These are phyloP conservation scores for Xiphophorus maculatus DNA, from an alignment of 2,113 vertebrate species.

Conservation along the genomic window DNA sequence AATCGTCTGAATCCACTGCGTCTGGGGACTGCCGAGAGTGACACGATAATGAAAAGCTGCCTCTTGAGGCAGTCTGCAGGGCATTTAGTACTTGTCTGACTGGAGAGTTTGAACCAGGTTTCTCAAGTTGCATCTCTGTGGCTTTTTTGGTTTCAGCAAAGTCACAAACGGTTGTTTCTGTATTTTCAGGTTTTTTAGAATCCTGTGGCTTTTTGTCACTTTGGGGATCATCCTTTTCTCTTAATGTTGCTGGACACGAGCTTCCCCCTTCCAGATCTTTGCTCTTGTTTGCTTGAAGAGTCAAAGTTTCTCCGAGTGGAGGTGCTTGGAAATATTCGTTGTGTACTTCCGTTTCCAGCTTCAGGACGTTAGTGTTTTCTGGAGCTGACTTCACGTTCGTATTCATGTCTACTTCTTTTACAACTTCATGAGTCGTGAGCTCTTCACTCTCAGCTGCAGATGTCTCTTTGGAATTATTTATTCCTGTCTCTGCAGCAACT, in stretches of 20 bases:
- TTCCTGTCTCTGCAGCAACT: slow-evolving; percentile 8
- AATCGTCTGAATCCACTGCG: slow-evolving; percentile 80
- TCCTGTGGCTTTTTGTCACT: slow-evolving; percentile 17
- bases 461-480: slow-evolving; percentile 22
- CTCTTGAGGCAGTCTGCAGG: slow-evolving; percentile 68
- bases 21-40: slow-evolving; percentile 75
- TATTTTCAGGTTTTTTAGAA: slow-evolving; percentile 25
- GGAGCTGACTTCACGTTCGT: slow-evolving; percentile 49
- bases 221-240: slow-evolving; percentile 9
- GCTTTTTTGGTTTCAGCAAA: slow-evolving; percentile 54
- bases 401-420: slow-evolving; percentile 47
- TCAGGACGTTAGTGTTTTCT: slow-evolving; percentile 70
- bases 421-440: not conserved
- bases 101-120: slow-evolving; percentile 65
- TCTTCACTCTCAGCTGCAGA: slow-evolving; percentile 28
- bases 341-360: slow-evolving; percentile 71
- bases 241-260: slow-evolving; percentile 2
- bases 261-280: slow-evolving; percentile 31
- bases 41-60: slow-evolving; percentile 64
- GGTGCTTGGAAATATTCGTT: slow-evolving; percentile 77
- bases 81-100: slow-evolving; percentile 68
- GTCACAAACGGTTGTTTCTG: slow-evolving; percentile 31
- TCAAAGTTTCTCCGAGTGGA: slow-evolving; percentile 67
- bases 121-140: slow-evolving; percentile 56
- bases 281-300: slow-evolving; percentile 45